Evolutionary conservation across 2,113 vertebrate genomes (phyloP), one percentile per base, ranked within the genome.

Genomic region (Chroicocephalus ridibundus): DNA sequence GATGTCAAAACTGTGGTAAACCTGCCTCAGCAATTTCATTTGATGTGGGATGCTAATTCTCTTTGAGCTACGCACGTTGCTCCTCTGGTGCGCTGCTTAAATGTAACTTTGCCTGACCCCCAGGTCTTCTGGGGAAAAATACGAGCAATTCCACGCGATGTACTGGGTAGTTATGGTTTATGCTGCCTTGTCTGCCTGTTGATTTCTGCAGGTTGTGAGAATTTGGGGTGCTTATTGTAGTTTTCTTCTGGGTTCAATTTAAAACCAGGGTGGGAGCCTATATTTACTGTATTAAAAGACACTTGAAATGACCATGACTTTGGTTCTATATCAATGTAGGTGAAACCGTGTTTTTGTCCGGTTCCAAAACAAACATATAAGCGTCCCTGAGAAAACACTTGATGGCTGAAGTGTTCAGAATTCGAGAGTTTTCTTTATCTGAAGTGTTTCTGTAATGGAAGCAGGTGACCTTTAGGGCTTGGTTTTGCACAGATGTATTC

Each of bases 1-100:
- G 52, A 15, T 2, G 22, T 71, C 49, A 51, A 57, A 77, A 60
- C 31, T 7, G 4, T 20, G 25, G 36, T 74, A 77, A 89, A 81
- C 10, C 38, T 68, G 27, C 57, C 31, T 34, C 27, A 49, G 58
- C 31, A 34, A 15, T 69, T 82, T 51, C 13, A 22, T 42, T 36
- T 64, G 22, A 18, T 58, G 47, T 32, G 32, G 26, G 46, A 55
- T 77, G 42, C 27, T 74, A 51, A 42, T 80, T 70, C 51, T 47
- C 25, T 69, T 17, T 36, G 54, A 93, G 64, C 1, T 4, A 24
- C 0, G 7, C 9, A 13, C 0, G 0, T 36, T 34, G 21, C 54
- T 86, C 8, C 69, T 71, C 66, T 75, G 81, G 4, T 76, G 49
- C 49, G 79, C n/a, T 88, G 8, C 40, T 65, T 49, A 57, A 69